These are phyloP conservation scores for Menidia beryllina DNA, from an alignment of 2,113 vertebrate species.

Conservation along the genomic window DNA sequence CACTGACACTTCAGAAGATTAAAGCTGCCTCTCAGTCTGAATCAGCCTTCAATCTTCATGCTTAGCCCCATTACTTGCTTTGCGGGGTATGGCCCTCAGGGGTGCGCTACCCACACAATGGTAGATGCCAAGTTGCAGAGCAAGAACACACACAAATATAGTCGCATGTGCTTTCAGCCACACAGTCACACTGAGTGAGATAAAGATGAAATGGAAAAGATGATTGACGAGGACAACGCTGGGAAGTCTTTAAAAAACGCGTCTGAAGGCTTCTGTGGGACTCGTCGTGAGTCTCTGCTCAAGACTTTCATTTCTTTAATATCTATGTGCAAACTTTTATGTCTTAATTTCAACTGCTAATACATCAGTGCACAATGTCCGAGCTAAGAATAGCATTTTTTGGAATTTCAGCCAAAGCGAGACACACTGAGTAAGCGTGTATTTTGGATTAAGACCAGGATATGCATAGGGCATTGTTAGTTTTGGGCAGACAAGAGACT, in stretches of 20 bases:
- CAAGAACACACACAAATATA: slow-evolving; percentile 28
- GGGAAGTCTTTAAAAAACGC: slow-evolving; percentile 38
- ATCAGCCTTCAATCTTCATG: slow-evolving; percentile 66
- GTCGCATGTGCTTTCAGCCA: slow-evolving; percentile 18
- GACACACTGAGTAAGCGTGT: slow-evolving; percentile 23
- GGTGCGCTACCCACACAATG: slow-evolving; percentile 62
- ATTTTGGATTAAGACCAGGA: slow-evolving; percentile 51
- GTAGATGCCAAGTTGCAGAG: slow-evolving; percentile 54
- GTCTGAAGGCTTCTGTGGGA: slow-evolving; percentile 30
- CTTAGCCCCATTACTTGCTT: slow-evolving; percentile 65
- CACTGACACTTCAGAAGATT: slow-evolving; percentile 67
- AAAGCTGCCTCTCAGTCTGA: slow-evolving; percentile 67
- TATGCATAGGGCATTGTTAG: slow-evolving; percentile 56
- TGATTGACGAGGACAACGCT: slow-evolving; percentile 58
- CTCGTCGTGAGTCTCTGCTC: slow-evolving; percentile 42
- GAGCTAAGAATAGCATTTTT: slow-evolving; percentile 21
- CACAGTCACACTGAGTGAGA: slow-evolving; percentile 33
- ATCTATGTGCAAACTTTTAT: slow-evolving; percentile 44
- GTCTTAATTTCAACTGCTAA: slow-evolving; percentile 23
- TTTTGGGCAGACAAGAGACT: slow-evolving; percentile 51
- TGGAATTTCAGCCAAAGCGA: slow-evolving; percentile 13
- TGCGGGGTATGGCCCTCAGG: slow-evolving; percentile 66
- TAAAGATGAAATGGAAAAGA: slow-evolving; percentile 50
- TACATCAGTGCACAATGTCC: slow-evolving; percentile 10
- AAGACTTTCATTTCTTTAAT: slow-evolving; percentile 42